A percentile compares a stretch with the other conserved stretches of the same genome.
These are phyloP conservation scores for Athene cunicularia DNA, from an alignment of 2,113 vertebrate species.

Conservation along the genomic window DNA sequence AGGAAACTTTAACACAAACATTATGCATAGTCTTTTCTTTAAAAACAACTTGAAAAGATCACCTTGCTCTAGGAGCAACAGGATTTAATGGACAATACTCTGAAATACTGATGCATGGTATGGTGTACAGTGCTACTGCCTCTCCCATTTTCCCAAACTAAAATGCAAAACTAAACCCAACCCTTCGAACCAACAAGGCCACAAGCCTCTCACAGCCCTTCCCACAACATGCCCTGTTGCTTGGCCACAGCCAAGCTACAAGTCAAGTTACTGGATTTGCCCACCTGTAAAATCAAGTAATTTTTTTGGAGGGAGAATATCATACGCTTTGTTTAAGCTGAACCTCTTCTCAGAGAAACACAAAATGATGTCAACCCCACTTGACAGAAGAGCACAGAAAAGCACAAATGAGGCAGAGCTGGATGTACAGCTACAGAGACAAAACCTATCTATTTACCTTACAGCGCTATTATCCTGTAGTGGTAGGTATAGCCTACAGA, in stretches of 20 bases:
- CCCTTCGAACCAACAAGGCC: neutral
- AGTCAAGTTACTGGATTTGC: neutral
- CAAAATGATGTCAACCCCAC: neutral
- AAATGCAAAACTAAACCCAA: neutral
- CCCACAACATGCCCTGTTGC: neutral
- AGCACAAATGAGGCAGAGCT: neutral
- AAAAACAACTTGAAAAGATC: neutral
- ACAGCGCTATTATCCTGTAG: neutral
- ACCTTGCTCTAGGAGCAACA: neutral
- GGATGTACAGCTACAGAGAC: neutral
- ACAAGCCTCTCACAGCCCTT: neutral
- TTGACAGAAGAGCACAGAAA: no score
- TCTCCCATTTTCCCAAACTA: neutral
- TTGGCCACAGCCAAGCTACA: neutral
- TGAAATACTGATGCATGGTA: neutral
- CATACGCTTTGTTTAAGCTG: neutral
- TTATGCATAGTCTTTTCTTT: neutral
- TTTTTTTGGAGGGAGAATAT: neutral
- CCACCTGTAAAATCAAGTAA: neutral
- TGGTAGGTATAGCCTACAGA: neutral
- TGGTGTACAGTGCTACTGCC: no score
- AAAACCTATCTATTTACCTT: neutral
- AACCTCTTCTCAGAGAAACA: neutral
- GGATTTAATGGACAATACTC: neutral
- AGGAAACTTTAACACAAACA: neutral